phyloP scores from a whole-genome alignment of 2,888 invertebrate genomes.

The Athrips mouffetella region DNA sequence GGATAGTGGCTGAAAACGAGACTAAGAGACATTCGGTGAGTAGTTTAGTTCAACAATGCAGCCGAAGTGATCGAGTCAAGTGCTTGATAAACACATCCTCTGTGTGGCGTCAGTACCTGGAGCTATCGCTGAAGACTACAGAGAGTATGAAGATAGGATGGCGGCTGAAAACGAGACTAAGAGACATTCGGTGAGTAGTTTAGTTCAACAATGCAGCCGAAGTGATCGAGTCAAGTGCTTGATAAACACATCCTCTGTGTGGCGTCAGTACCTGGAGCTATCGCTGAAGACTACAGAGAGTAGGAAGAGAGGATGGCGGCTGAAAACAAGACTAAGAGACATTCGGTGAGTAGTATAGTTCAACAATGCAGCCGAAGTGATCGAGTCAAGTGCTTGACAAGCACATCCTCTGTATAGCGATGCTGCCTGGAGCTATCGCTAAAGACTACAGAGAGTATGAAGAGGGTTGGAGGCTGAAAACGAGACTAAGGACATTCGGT shows the following conservation, averaged over 20 bases:
- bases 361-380: no score
- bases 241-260: slow-evolving; percentile 96
- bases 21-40: slow-evolving; percentile 49
- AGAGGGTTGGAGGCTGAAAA: background rate
- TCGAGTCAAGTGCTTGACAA: no score
- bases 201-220: slow-evolving; percentile 76
- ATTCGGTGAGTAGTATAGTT: slow-evolving; percentile 37
- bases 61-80: slow-evolving; percentile 94
- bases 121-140: slow-evolving; percentile 86
- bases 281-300: slow-evolving; percentile 83
- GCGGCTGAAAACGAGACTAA: slow-evolving; percentile 46
- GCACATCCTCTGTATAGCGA: no score
- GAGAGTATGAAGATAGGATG: slow-evolving; percentile 58
- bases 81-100: slow-evolving; percentile 94
- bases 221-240: slow-evolving; percentile 92
- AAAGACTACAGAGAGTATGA: no score
- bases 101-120: slow-evolving; percentile 98
- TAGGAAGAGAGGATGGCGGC: slow-evolving; percentile 56
- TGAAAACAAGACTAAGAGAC: slow-evolving; percentile 45
- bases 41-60: background rate
- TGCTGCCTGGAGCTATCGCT: no score
- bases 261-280: slow-evolving; percentile 95
- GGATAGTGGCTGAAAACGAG: slow-evolving; percentile 46
- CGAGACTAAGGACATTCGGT: slow-evolving; percentile 41
- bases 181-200: slow-evolving; percentile 43